Conservation (phyloP, 2,888 invertebrate species). For the Brassicogethes aeneus region DNA sequence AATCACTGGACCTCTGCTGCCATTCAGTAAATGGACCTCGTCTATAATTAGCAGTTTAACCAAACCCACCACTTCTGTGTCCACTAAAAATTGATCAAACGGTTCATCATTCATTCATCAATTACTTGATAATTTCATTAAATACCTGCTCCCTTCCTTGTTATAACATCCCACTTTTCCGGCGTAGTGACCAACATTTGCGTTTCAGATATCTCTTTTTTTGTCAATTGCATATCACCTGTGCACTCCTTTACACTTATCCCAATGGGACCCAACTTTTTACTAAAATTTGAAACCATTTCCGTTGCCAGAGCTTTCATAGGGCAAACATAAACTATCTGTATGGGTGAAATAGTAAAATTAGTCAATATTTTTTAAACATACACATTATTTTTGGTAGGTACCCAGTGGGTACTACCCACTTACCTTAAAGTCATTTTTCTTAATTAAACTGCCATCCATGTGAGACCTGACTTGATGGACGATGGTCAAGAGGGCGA, state of each 20-base stretch:
- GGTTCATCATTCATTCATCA: no score
- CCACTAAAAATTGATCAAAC: conserved; percentile 46
- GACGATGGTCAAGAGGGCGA: conserved; percentile 87
- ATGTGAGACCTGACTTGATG: conserved; percentile 84
- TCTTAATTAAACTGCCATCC: conserved; percentile 70
- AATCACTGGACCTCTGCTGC: conserved; percentile 94
- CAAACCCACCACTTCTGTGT: conserved; percentile 79
- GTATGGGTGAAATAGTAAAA: conserved; percentile 6
- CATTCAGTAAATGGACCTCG: conserved; percentile 94
- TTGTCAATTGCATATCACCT: conserved; percentile 96
- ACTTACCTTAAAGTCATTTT: conserved; percentile 82
- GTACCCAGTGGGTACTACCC: no score
- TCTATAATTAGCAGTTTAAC: conserved; percentile 93
- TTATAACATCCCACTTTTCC: conserved; percentile 99
- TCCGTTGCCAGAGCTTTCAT: conserved; percentile 99
- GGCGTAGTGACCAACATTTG: conserved; percentile 98
- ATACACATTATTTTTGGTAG: background rate
- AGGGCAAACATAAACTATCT: conserved; percentile 97
- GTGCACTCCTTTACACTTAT: conserved; percentile 87
- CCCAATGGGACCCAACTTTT: conserved; percentile 66
- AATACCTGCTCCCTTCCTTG: conserved; percentile 78
- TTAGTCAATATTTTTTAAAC: background rate
- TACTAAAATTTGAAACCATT: conserved; percentile 92
- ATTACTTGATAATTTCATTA: conserved; percentile 6
- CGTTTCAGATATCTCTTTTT: conserved; percentile 87